Evolutionary conservation across 2,797 vertebrate genomes (phyloP), one percentile per base, ranked within the genome.

Genomic region (Gallirallus australis): DNA sequence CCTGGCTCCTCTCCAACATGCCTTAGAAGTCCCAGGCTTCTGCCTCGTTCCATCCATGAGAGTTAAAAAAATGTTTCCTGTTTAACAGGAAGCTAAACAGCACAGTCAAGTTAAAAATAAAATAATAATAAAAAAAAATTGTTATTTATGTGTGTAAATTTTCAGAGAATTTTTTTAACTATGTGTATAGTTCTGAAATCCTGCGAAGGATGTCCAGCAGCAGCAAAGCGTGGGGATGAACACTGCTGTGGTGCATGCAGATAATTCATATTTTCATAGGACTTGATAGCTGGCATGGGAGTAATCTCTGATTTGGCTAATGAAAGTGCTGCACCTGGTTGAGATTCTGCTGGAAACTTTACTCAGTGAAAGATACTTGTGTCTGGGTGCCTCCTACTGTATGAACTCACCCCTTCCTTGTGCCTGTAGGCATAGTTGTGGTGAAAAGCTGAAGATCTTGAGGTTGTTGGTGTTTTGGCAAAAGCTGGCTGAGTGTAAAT

Each of bases 301-400:
- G 69, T 87, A 93, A 95, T 97, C 68, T 96, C 37, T 53, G 83
- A 39, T 75, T 94, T 89, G 81, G 90, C 81, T 94, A 88, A 89
- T 93, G 91, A 87, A 77, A 94, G 83, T 95, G 57, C 94, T 95
- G 96, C 88, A 93, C 94, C 90, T 97, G 83, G 82, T 89, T 93
- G 61, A 94, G 86, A 90, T 96, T 72, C 80, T 90, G 40, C 64
- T 96, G 80, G 91, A 96, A 94, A 90, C 71, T 93, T 86, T 82
- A n/a, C 66, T 93, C 82, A 84, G 85, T 91, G 77, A 82, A 59
- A 96, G 65, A 79, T 79, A 76, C 76, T 94, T 82, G 48, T 12
- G 47, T 82, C 66, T 56, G 59, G 73, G 83, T 77, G 56, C 90
- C 93, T 82, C 57, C 56, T 59, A 40, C 66, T 90, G 89, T 64